Conservation (phyloP, 2,888 invertebrate species). For the Trichopoda pennipes region DNA sequence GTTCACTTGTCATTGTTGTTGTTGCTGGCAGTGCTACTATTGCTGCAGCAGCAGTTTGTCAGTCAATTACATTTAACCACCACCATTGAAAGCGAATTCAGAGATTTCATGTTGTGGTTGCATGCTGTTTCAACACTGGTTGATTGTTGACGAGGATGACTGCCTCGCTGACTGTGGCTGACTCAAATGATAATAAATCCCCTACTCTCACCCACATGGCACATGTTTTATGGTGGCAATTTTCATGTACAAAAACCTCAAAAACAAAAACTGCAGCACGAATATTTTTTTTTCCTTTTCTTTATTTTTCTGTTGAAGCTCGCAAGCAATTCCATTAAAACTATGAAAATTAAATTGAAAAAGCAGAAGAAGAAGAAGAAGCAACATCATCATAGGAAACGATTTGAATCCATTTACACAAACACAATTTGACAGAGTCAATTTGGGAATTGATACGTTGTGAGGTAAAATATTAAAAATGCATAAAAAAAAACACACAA, state of each 20-base stretch:
- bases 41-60: slow-evolving; percentile 59
- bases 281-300: background rate
- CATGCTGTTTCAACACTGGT: slow-evolving; percentile 63
- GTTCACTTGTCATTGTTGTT: slow-evolving; percentile 15
- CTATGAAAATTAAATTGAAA: slow-evolving; percentile 26
- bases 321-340: background rate
- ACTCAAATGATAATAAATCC: slow-evolving; percentile 45
- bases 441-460: slow-evolving; percentile 34
- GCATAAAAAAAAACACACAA: background rate
- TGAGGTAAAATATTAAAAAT: background rate
- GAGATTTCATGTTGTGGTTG: slow-evolving; percentile 67
- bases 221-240: slow-evolving; percentile 49
- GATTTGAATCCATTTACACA: slow-evolving; percentile 59
- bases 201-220: slow-evolving; percentile 11
- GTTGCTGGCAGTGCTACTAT: background rate
- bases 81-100: slow-evolving; percentile 50
- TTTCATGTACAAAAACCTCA: slow-evolving; percentile 34
- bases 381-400: slow-evolving; percentile 14
- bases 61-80: slow-evolving; percentile 68
- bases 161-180: slow-evolving; percentile 32
- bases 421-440: slow-evolving; percentile 52
- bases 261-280: slow-evolving; percentile 12
- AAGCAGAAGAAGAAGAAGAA: too few species aligned
- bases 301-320: background rate
- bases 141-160: slow-evolving; percentile 48